Evolutionary conservation across 1,140 invertebrate species (phyloP).

Genomic region (Temnothorax curvispinosus): DNA sequence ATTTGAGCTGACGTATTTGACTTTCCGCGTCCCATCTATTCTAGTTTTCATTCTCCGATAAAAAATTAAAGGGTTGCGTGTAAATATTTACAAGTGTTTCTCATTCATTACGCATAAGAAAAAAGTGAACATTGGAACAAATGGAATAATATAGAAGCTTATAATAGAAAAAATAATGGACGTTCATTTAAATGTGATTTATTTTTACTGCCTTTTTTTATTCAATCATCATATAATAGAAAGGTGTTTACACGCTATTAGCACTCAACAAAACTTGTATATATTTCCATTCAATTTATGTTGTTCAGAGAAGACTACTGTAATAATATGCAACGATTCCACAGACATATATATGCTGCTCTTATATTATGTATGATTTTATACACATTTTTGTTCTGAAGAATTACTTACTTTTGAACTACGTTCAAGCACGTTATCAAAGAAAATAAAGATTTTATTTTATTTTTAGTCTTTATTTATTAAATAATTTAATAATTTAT

Average conservation of each 20-base stretch:
- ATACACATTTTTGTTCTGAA: not conserved
- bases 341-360: not conserved
- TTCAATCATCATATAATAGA: slow-evolving; percentile 15
- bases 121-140: not conserved
- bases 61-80: too few relatives aligned
- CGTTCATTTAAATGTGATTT: not conserved
- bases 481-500: slow-evolving; percentile 23
- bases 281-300: slow-evolving; percentile 18
- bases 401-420: slow-evolving; percentile 6
- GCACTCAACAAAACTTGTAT: slow-evolving; percentile 11
- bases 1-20: too few relatives aligned
- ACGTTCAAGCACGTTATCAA: not conserved
- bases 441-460: not conserved
- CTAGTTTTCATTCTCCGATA: too few relatives aligned
- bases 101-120: not conserved
- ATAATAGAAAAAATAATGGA: not conserved
- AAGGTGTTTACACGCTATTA: not conserved
- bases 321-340: not conserved
- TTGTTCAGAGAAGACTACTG: not conserved
- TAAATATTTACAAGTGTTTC: not conserved
- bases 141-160: not conserved
- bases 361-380: not conserved
- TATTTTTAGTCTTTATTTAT: not conserved
- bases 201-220: not conserved
- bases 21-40: too few relatives aligned